Base-by-base conservation (phyloP, 2,797 vertebrate species). In the Pantherophis vulpinus region DNA sequence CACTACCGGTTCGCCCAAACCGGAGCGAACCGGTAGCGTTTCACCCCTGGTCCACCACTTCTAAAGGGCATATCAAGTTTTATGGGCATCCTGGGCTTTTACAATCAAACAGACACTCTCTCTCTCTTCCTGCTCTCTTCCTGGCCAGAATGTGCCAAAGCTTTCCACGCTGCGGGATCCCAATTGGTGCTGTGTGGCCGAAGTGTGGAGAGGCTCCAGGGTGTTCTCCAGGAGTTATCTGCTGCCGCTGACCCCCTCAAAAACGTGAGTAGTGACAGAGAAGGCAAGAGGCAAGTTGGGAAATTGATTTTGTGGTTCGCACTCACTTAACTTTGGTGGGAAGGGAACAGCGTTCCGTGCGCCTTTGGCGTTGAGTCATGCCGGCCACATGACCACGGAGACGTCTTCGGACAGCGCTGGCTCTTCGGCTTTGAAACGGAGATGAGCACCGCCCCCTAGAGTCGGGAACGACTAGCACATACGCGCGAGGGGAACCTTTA, bases 131-230 rank as follows among this genome's bases (percentile, higher is more conserved):
- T 3, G 14, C 0, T 51, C 66, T 47, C 37, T 92, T 66, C 61
- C 47, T 95, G 90, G 90, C 90, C 93, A 99, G 99, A 99, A 96
- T 99, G 99, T 90, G 99, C 99, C 5, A 98, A 95, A 95, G 98
- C 98, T 59, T 99, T 99, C 96, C 98, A 99, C 0, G 97, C 98
- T 18, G 98, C 98, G 0, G 99, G 99, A 0, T 98, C 98, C 7
- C 98, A 97, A 83, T 96, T 99, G 92, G 98, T 99, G 91, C 97
- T 99, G 51, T 99, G 99, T 91, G 99, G 99, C 94, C 98, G 99
- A 10, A 98, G 98, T 91, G 94, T 95, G 0, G 95, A 96, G 94
- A 98, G 98, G 58, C 98, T 99, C 86, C 97, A 98, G 83, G 98
- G 98, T 51, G 96, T 99, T 79, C 97, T 97, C 37, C 96, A 97